phyloP scores from a whole-genome alignment of 2,113 vertebrate species.

The Raja brachyura region DNA sequence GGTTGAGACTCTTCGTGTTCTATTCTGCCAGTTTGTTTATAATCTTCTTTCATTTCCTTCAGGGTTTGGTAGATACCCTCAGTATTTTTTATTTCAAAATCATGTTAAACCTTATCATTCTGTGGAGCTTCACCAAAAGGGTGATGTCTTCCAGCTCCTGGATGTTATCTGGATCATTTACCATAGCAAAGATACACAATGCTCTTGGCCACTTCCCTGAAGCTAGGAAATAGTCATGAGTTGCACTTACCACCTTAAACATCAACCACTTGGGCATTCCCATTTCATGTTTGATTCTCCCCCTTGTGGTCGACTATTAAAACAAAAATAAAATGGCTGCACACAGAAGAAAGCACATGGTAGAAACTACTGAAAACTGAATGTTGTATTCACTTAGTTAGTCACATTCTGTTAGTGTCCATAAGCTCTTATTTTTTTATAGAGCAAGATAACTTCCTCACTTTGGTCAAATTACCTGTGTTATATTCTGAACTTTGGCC shows the following conservation, averaged over 20 bases:
- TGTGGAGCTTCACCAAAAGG: neutral
- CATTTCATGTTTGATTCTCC: conserved; percentile 7
- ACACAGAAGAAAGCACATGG: too few species aligned
- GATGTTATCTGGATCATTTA: neutral
- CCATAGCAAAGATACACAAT: neutral
- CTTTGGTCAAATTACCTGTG: neutral
- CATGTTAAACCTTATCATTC: neutral
- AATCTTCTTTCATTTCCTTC: neutral
- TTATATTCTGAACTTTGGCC: neutral
- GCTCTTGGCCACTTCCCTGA: neutral
- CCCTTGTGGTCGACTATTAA: neutral
- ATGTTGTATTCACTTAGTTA: too few species aligned
- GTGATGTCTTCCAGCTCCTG: neutral
- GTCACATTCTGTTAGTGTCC: neutral
- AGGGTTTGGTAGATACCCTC: neutral
- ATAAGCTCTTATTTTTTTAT: neutral
- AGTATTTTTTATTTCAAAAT: neutral
- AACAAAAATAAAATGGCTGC: too few species aligned
- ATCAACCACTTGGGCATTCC: neutral
- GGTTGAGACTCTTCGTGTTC: neutral
- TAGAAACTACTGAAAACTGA: too few species aligned
- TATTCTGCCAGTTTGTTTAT: neutral
- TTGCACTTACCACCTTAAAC: neutral
- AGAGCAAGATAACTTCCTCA: neutral
- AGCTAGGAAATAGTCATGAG: neutral